These are phyloP conservation scores for Phortica magna DNA, from an alignment of 2,888 invertebrate species.

Conservation along the genomic window DNA sequence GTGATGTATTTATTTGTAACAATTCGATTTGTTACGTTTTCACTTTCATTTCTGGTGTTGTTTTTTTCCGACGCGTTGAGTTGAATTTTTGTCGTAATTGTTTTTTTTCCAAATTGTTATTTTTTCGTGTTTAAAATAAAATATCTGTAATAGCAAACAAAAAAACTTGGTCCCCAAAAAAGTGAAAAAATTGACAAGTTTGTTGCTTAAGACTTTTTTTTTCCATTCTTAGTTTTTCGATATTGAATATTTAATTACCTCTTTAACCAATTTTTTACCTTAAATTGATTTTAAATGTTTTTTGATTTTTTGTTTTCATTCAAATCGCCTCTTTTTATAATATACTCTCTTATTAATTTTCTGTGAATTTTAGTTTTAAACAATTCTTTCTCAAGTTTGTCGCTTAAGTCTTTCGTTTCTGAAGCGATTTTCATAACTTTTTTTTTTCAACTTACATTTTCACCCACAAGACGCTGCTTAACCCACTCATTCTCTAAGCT, in stretches of 20 bases:
- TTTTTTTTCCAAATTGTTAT: background rate
- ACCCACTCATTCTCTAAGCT: conserved; percentile 93
- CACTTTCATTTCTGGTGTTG: background rate
- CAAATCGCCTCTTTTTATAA: too few species aligned
- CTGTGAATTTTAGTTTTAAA: background rate
- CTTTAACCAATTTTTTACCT: background rate
- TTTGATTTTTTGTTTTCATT: background rate
- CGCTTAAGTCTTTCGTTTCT: conserved; percentile 41
- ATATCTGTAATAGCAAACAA: too few species aligned
- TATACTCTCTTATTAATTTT: too few species aligned
- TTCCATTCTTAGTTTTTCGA: background rate
- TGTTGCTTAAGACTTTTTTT: conserved; percentile 21
- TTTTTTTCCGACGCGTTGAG: background rate
- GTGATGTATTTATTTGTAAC: conserved; percentile 11
- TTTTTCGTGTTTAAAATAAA: too few species aligned
- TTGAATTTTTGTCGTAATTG: background rate
- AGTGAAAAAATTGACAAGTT: background rate
- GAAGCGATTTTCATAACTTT: background rate
- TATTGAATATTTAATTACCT: background rate
- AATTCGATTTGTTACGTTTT: conserved; percentile 23
- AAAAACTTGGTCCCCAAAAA: background rate
- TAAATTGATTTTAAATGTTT: too few species aligned
- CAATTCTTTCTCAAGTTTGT: conserved; percentile 25
- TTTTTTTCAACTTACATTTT: conserved; percentile 81
- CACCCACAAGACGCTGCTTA: conserved; percentile 87